Conservation (phyloP, 2,888 invertebrate genomes). For the Dynastes hyllus region DNA sequence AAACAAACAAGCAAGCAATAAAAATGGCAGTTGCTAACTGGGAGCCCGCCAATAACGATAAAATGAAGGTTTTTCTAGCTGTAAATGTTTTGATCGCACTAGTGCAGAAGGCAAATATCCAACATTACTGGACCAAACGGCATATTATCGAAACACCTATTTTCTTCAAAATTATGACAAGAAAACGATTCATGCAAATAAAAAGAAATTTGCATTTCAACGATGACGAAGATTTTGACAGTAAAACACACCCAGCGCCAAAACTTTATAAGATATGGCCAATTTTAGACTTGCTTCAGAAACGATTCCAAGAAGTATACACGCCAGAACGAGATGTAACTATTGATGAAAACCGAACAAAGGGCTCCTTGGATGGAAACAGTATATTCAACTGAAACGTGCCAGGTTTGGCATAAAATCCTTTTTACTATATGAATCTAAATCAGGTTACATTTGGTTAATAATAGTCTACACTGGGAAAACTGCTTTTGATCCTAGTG, state of each 20-base stretch:
- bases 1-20: too few species aligned
- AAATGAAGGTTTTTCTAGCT: too few species aligned
- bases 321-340: slow-evolving; percentile 56
- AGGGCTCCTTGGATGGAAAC: slow-evolving; percentile 61
- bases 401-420: slow-evolving; percentile 62
- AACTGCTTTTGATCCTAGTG: slow-evolving; percentile 24
- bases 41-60: too few species aligned
- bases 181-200: not conserved
- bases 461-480: slow-evolving; percentile 60
- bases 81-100: not conserved
- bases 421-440: slow-evolving; percentile 62
- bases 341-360: slow-evolving; percentile 61
- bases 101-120: not conserved
- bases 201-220: not conserved
- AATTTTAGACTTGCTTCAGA: slow-evolving; percentile 49
- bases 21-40: too few species aligned
- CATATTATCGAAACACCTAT: slow-evolving; percentile 7
- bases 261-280: slow-evolving; percentile 56
- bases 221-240: not conserved
- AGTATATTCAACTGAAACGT: slow-evolving; percentile 60
- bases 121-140: not conserved
- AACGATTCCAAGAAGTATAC: slow-evolving; percentile 46
- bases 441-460: slow-evolving; percentile 59
- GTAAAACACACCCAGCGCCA: slow-evolving; percentile 50
- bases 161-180: not conserved